Evolutionary conservation across 1,140 invertebrate genomes (phyloP), one percentile per base, ranked within the genome.

Genomic region (Drosophila erecta): DNA sequence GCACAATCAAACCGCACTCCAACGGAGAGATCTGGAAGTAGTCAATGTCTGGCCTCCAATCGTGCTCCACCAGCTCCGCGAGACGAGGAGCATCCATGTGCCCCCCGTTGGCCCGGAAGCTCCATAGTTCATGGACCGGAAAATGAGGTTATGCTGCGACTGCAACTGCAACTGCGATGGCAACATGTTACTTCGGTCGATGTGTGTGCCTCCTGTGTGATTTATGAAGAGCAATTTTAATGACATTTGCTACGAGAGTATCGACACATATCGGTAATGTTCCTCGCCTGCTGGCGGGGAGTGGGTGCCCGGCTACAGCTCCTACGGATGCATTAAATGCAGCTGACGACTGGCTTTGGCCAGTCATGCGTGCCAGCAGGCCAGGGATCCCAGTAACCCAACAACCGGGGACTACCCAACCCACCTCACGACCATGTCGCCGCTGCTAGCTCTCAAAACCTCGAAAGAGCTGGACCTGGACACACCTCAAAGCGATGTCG

Each of bases 221-320:
- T 85, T 91, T 91, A 91, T 91, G 89, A 91, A 89, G 89, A 85
- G 84, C 89, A 76, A 85, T 91, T 91, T 91, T 91, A 91, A 91
- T 91, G 89, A 91, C 84, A 91, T 90, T 90, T 89, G 61, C 73
- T 61, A 81, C 83, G 72, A 87, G 79, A 78, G 69, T 71, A 81
- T 75, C 83, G 83, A 87, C 84, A 87, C 83, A 83, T 76, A 76
- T 76, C 74, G 74, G 74, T 57, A 60, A 56, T 70, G 73, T 67
- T 55, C 62, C 44, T 20, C 37, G 22, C 20, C 33, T 22, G 6
- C 0, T 12, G 11, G 4, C 4, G 41, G 56, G 35, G 58, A 49
- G 79, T 83, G 79, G 69, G 70, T 73, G 55, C 58, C 49, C 22
- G 43, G 20, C 44, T 57, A 24, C 53, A 49, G 40, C 54, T 50